A percentile compares a stretch with the other conserved stretches of the same genome.
Evolutionary conservation across 1,140 invertebrate genomes (phyloP).

Genomic region (Nixonia krombeini): DNA sequence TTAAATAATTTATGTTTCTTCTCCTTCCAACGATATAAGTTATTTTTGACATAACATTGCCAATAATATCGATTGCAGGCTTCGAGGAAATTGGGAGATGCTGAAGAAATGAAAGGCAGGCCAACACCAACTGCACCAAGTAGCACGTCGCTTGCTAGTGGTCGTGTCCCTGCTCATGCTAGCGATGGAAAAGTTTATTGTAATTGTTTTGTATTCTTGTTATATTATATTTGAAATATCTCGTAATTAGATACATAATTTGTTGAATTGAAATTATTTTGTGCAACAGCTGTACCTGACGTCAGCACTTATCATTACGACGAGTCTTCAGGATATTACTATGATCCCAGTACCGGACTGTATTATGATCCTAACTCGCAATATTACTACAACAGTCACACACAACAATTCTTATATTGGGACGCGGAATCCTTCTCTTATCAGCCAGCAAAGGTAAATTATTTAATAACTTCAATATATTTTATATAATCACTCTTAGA

Average conservation of each 20-base stretch:
- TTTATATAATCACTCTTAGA: neutral
- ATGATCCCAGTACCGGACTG: constrained; percentile 91
- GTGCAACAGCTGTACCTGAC: constrained; percentile 83
- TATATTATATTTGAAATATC: neutral
- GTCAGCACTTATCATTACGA: constrained; percentile 94
- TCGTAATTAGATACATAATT: neutral
- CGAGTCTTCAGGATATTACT: constrained; percentile 96
- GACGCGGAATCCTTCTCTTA: constrained; percentile 87
- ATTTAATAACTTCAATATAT: too few relatives aligned
- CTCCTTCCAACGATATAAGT: too few relatives aligned
- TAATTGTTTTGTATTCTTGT: constrained; percentile 72
- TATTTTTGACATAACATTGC: too few relatives aligned
- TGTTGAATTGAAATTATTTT: constrained; percentile 10
- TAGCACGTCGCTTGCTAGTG: constrained; percentile 67
- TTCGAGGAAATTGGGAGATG: constrained; percentile 63
- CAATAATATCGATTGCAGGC: constrained; percentile 69
- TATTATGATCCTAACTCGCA: constrained; percentile 97
- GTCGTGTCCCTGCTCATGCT: constrained; percentile 72
- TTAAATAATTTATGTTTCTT: neutral
- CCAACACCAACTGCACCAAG: constrained; percentile 71
- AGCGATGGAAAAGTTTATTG: constrained; percentile 79
- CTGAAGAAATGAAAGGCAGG: constrained; percentile 67
- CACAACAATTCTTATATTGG: constrained; percentile 96
- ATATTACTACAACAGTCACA: constrained; percentile 93
- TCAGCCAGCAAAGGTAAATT: constrained; percentile 76